Evolutionary conservation across 2,888 invertebrate species (phyloP).

Genomic region (Acrobasis suavella): DNA sequence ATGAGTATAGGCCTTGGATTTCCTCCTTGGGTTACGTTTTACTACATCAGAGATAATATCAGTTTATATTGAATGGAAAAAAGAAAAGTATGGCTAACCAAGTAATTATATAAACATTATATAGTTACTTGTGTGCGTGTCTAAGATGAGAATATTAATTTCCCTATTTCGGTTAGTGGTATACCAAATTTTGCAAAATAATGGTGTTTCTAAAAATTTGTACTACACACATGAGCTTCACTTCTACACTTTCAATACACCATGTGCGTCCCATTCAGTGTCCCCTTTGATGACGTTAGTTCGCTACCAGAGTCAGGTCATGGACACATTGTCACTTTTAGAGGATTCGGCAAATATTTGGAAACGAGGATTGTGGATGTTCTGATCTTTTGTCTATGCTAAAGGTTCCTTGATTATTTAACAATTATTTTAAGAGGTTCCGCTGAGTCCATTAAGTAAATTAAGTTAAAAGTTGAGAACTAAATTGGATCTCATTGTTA

Average conservation of each 20-base stretch:
- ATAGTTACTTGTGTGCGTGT: too few species aligned
- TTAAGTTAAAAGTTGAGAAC: slow-evolving; percentile 21
- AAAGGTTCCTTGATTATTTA: slow-evolving; percentile 32
- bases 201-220: too few species aligned
- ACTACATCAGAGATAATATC: too few species aligned
- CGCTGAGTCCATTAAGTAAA: slow-evolving; percentile 28
- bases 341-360: slow-evolving; percentile 50
- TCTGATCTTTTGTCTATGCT: slow-evolving; percentile 36
- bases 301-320: slow-evolving; percentile 60
- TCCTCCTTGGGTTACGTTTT: too few species aligned
- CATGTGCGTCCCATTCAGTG: slow-evolving; percentile 46
- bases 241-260: neutral
- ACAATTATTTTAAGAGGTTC: slow-evolving; percentile 14
- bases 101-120: too few species aligned
- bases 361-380: slow-evolving; percentile 30
- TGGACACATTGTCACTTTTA: slow-evolving; percentile 50
- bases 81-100: too few species aligned
- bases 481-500: slow-evolving; percentile 7
- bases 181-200: too few species aligned
- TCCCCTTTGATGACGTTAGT: slow-evolving; percentile 62
- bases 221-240: neutral
- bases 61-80: too few species aligned
- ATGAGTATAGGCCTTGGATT: too few species aligned
- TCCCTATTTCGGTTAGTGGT: too few species aligned
- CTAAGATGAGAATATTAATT: too few species aligned